Conservation (phyloP, 2,113 vertebrate species). For the Fukomys damarensis region DNA sequence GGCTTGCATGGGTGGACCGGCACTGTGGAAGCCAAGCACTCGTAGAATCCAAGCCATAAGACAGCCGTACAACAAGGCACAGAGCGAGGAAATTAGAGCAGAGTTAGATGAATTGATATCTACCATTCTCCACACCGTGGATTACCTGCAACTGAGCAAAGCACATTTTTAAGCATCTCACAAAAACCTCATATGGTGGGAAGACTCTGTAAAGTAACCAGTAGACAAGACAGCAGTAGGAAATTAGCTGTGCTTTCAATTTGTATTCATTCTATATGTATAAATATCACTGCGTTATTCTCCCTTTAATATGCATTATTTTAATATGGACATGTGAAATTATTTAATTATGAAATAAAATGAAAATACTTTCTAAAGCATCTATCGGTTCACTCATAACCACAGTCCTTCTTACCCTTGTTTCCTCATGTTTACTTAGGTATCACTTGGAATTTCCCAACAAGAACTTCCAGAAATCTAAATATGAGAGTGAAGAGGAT, state of each 20-base stretch:
- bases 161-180: constrained; percentile 4
- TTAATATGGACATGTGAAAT: not conserved
- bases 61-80: not conserved
- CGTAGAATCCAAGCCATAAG: not conserved
- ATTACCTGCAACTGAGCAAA: not conserved
- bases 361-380: not conserved
- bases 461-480: not conserved
- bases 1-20: not conserved
- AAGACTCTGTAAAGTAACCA: not conserved
- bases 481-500: not conserved
- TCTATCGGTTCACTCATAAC: not conserved
- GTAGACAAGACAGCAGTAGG: not conserved
- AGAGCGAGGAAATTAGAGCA: not conserved
- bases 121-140: not conserved
- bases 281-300: not conserved
- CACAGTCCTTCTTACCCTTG: not conserved
- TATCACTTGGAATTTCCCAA: not conserved
- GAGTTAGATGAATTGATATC: not conserved
- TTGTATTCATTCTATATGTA: not conserved
- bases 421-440: not conserved
- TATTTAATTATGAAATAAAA: not conserved
- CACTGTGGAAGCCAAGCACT: not conserved
- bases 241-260: not conserved
- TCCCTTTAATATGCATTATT: constrained; percentile 7
- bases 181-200: not conserved